Evolutionary conservation across 2,113 vertebrate species (phyloP).

Genomic region (Notothenia rossii): DNA sequence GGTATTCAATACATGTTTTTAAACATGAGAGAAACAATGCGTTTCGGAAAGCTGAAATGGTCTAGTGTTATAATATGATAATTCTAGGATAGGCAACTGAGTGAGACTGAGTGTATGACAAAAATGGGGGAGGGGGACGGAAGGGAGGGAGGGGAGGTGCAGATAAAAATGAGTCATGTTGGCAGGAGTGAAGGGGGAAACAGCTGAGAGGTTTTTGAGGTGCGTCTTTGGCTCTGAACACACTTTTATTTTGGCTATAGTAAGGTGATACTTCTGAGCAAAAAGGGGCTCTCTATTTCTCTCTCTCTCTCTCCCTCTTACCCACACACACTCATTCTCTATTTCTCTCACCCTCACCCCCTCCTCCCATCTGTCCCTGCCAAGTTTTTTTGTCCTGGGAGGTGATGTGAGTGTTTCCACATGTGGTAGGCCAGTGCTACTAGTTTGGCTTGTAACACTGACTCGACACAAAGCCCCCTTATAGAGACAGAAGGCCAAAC

Average conservation of each 20-base stretch:
- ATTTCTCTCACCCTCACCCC: conserved; percentile 32
- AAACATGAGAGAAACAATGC: background rate
- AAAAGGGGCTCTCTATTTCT: conserved; percentile 37
- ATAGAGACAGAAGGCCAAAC: conserved; percentile 73
- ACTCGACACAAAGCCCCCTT: conserved; percentile 79
- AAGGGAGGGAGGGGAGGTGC: conserved; percentile 22
- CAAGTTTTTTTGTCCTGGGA: conserved; percentile 76
- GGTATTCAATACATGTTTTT: background rate
- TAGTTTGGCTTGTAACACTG: conserved; percentile 79
- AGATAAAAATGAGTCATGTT: conserved; percentile 72
- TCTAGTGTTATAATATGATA: background rate
- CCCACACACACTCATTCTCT: conserved; percentile 44
- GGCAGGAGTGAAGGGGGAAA: conserved; percentile 75
- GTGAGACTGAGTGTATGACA: conserved; percentile 18
- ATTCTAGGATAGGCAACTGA: conserved; percentile 19
- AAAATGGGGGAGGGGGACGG: conserved; percentile 13
- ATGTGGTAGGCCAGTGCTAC: conserved; percentile 77
- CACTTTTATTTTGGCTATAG: conserved; percentile 80
- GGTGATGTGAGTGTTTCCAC: conserved; percentile 80
- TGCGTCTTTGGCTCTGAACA: conserved; percentile 75
- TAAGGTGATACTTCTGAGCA: conserved; percentile 71
- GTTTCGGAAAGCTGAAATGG: conserved; percentile 16
- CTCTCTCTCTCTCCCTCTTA: conserved; percentile 23
- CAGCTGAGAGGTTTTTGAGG: conserved; percentile 82
- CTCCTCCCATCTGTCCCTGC: conserved; percentile 60